These are phyloP conservation scores for Nebria salina DNA, from an alignment of 2,888 invertebrate genomes.

Conservation along the genomic window DNA sequence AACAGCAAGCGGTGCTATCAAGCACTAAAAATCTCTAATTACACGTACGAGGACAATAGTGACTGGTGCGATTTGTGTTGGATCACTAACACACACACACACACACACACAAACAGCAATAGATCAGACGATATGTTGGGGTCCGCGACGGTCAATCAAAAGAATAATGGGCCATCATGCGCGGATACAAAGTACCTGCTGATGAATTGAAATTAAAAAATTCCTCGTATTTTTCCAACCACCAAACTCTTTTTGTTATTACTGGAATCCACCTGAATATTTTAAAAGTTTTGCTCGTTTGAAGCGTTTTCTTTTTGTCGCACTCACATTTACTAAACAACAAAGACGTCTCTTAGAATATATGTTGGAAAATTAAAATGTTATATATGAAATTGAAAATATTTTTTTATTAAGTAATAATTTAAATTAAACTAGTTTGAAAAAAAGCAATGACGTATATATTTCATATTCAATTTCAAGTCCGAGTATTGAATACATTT, in stretches of 20 bases:
- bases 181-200: neutral
- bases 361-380: no score
- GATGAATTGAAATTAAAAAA: slow-evolving; percentile 1
- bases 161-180: neutral
- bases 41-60: slow-evolving; percentile 56
- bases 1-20: slow-evolving; percentile 55
- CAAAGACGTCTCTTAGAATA: no score
- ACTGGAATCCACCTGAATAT: neutral
- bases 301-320: no score
- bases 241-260: neutral
- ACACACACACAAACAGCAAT: neutral
- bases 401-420: no score
- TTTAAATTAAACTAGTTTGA: no score
- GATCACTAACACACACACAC: neutral
- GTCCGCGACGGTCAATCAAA: neutral
- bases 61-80: slow-evolving; percentile 51
- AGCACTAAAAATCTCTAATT: slow-evolving; percentile 61
- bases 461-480: no score
- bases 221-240: neutral
- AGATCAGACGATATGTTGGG: neutral
- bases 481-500: no score
- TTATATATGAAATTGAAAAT: no score
- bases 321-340: no score
- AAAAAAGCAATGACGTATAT: no score
- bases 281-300: no score